phyloP scores from a whole-genome alignment of 1,140 invertebrate genomes.

The Aphelenchoides avenae region DNA sequence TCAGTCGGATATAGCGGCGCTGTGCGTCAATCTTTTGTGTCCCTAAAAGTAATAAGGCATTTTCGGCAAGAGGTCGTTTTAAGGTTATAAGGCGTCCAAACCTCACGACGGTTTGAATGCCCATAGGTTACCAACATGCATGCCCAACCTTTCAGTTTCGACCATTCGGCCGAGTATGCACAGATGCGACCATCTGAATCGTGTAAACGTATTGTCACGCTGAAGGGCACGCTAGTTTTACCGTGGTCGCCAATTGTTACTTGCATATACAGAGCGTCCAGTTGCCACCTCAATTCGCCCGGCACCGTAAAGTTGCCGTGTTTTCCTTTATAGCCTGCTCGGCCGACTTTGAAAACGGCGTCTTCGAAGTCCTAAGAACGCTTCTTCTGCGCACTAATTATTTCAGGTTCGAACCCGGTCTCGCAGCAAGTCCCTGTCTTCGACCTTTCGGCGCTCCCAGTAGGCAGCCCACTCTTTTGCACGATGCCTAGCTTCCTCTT shows the following conservation, averaged over 20 bases:
- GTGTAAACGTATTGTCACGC: neutral
- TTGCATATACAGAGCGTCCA: conserved; percentile 8
- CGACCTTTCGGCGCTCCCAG: no score
- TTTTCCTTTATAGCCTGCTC: conserved; percentile 12
- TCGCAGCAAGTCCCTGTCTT: no score
- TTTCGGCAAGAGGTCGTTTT: no score
- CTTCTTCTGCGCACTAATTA: no score
- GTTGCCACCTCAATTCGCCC: neutral
- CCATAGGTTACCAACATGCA: neutral
- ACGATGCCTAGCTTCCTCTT: no score
- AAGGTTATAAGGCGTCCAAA: neutral
- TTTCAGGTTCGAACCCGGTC: no score
- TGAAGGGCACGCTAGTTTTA: conserved; percentile 1
- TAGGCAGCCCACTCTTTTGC: no score
- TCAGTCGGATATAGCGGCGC: conserved; percentile 2
- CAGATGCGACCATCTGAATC: neutral
- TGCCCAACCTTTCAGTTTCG: neutral
- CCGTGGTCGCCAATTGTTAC: conserved; percentile 12
- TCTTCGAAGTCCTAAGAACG: conserved; percentile 12
- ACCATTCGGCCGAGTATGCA: neutral
- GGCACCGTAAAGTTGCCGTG: conserved; percentile 6
- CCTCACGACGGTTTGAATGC: neutral
- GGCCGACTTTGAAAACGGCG: conserved; percentile 7
- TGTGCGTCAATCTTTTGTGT: conserved; percentile 2
- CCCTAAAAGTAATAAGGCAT: neutral